phyloP scores from a whole-genome alignment of 2,113 vertebrate genomes.

The Ceratotherium simum region DNA sequence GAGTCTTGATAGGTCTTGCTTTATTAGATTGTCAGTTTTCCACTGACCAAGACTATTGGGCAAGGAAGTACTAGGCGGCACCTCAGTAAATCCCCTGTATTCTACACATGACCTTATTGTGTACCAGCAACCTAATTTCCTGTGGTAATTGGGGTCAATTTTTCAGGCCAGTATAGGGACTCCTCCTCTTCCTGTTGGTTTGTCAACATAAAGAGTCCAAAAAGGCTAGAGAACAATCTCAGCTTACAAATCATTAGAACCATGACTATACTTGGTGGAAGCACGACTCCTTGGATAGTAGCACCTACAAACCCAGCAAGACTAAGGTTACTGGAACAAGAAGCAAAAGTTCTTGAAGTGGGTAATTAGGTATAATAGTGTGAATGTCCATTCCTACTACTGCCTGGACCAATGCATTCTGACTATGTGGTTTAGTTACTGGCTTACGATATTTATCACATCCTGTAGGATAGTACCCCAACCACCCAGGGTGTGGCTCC shows the following conservation, averaged over 20 bases:
- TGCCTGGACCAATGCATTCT: neutral
- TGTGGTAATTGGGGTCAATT: neutral
- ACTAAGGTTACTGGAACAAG: neutral
- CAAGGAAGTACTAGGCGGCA: too few relatives aligned
- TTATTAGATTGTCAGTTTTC: neutral
- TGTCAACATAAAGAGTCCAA: neutral
- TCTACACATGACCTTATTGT: neutral
- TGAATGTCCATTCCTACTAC: neutral
- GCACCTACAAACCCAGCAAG: neutral
- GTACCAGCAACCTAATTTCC: neutral
- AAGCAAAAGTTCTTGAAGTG: neutral
- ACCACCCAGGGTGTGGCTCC: neutral
- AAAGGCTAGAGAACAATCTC: neutral
- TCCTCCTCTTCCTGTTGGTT: neutral
- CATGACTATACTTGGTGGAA: neutral
- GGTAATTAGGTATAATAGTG: neutral
- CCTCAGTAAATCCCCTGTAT: neutral
- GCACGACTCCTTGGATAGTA: neutral
- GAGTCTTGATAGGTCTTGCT: neutral
- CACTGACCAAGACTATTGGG: neutral
- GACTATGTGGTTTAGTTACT: neutral
- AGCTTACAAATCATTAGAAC: neutral
- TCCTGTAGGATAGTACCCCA: neutral
- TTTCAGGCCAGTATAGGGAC: neutral
- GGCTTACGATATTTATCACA: neutral